Percentiles rank a stretch among this genome's conserved stretches.
These are phyloP conservation scores for Conchocele bisecta DNA, from an alignment of 2,888 invertebrate genomes.

Conservation along the genomic window DNA sequence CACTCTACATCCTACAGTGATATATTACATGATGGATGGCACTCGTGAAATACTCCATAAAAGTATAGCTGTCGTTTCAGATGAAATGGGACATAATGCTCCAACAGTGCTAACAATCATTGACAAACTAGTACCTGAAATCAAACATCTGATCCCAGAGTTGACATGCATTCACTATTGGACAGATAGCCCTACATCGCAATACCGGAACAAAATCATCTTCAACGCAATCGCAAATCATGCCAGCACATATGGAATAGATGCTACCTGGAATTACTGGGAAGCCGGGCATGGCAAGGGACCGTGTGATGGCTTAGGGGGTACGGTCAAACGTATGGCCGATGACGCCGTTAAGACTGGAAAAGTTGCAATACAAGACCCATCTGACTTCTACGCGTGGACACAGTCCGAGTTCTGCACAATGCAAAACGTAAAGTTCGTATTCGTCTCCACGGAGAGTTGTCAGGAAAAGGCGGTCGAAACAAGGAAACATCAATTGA, in stretches of 20 bases:
- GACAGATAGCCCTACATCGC: constrained; percentile 25
- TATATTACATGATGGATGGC: constrained; percentile 36
- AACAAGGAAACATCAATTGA: neutral
- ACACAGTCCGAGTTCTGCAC: constrained; percentile 21
- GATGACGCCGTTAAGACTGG: constrained; percentile 31
- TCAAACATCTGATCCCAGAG: constrained; percentile 17
- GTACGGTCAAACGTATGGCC: constrained; percentile 24
- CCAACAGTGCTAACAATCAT: neutral
- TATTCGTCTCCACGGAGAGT: neutral
- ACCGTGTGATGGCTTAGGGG: constrained; percentile 4
- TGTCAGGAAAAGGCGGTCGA: constrained; percentile 4
- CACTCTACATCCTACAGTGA: constrained; percentile 56
- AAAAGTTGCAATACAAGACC: constrained; percentile 29
- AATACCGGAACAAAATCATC: constrained; percentile 27
- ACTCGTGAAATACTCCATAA: neutral
- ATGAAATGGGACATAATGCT: constrained; percentile 1
- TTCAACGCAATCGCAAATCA: neutral
- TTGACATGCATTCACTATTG: constrained; percentile 18
- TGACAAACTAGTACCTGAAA: constrained; percentile 13
- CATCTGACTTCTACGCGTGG: constrained; percentile 30
- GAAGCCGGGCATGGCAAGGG: constrained; percentile 9
- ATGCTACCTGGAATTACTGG: constrained; percentile 5
- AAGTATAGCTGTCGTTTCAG: neutral
- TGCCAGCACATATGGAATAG: neutral
- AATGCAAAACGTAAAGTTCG: constrained; percentile 1